phyloP scores from a whole-genome alignment of 2,113 vertebrate genomes.

The Apistogramma diplotaenia region DNA sequence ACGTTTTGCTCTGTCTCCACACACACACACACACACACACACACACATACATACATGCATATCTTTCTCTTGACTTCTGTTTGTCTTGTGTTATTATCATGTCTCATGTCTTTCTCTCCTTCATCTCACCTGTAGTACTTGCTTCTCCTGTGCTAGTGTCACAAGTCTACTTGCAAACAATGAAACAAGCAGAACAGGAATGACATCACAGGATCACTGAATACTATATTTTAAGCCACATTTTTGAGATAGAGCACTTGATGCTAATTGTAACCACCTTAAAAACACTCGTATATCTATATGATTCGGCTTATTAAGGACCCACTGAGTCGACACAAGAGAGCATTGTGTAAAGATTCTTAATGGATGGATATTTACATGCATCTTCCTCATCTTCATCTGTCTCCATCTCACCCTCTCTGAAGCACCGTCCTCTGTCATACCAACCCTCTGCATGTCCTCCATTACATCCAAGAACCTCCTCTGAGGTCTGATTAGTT shows the following conservation, averaged over 20 bases:
- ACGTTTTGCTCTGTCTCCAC: not conserved
- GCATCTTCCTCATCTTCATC: too few species aligned
- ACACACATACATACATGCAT: too few species aligned
- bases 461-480: too few species aligned
- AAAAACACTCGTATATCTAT: not conserved
- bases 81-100: not conserved
- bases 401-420: too few species aligned
- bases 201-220: not conserved
- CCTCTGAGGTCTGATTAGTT: too few species aligned
- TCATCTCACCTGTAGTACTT: not conserved
- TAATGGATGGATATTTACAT: too few species aligned
- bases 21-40: not conserved
- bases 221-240: not conserved
- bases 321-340: not conserved
- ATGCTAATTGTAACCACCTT: not conserved
- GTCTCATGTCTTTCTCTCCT: not conserved
- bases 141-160: not conserved
- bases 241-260: not conserved
- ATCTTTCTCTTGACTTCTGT: not conserved
- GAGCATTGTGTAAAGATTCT: not conserved
- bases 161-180: not conserved
- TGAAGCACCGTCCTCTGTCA: too few species aligned
- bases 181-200: not conserved
- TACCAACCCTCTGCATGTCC: too few species aligned
- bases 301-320: not conserved